A percentile compares a stretch with the other conserved stretches of the same genome.
Conservation (phyloP, 2,797 vertebrate genomes). For the Trachops cirrhosus region DNA sequence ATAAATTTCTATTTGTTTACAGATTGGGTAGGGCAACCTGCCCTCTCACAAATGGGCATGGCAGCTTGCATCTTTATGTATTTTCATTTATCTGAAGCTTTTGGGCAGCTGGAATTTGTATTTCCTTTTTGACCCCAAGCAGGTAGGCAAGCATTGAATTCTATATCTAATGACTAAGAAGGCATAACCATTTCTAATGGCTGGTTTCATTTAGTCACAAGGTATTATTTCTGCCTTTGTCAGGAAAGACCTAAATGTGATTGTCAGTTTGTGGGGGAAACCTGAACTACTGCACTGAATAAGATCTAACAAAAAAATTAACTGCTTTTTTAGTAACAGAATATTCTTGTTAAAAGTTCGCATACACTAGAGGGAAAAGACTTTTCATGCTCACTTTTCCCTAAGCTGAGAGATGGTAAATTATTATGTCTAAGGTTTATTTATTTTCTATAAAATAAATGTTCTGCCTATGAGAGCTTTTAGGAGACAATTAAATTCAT, state of each 20-base stretch:
- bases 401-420: not conserved
- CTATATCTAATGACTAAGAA: constrained; percentile 26
- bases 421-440: constrained; percentile 42
- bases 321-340: not conserved
- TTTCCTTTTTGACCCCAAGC: constrained; percentile 53
- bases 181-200: constrained; percentile 23
- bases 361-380: constrained; percentile 27
- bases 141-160: constrained; percentile 46
- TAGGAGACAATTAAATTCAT: constrained; percentile 61
- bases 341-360: not conserved
- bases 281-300: not conserved
- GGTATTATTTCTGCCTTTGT: not conserved
- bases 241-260: constrained; percentile 17
- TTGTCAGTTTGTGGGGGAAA: not conserved
- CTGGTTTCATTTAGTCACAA: constrained; percentile 41
- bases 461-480: constrained; percentile 14
- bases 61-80: constrained; percentile 44
- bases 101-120: not conserved
- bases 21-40: not conserved
- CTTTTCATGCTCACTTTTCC: not conserved
- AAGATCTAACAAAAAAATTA: constrained; percentile 20
- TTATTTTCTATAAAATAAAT: constrained; percentile 58
- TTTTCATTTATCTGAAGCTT: constrained; percentile 56
- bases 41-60: constrained; percentile 47
- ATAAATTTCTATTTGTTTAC: constrained; percentile 79